Percentiles rank a stretch among this genome's conserved stretches.
Conservation (phyloP, 2,888 invertebrate genomes). For the Metacarcinus magister region DNA sequence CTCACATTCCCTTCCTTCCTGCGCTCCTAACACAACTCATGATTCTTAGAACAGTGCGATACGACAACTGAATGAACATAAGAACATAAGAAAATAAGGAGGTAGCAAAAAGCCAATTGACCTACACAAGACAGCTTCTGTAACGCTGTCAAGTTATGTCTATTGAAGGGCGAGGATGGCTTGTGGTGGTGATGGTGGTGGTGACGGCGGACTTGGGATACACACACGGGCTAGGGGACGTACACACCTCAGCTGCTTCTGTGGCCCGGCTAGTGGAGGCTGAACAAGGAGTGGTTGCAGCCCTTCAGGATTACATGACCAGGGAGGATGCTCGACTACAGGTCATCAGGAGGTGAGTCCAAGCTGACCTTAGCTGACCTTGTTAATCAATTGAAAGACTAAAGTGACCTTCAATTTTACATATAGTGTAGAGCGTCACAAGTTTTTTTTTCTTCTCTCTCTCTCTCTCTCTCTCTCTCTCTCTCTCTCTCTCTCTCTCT, state of each 20-base stretch:
- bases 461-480: too few relatives aligned
- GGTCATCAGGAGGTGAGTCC: slow-evolving; percentile 65
- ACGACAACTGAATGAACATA: background rate
- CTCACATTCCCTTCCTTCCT: background rate
- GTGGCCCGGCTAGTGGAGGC: slow-evolving; percentile 74
- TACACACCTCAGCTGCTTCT: slow-evolving; percentile 77
- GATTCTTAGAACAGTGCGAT: background rate
- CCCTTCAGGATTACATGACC: slow-evolving; percentile 72
- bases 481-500: too few relatives aligned
- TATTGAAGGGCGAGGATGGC: background rate
- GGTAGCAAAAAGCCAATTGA: too few relatives aligned
- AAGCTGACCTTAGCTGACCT: background rate
- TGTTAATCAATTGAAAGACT: background rate
- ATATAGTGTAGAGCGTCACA: too few relatives aligned
- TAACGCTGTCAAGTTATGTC: background rate
- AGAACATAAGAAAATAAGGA: too few relatives aligned
- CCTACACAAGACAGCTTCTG: too few relatives aligned
- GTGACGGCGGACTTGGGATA: background rate
- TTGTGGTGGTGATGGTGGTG: background rate
- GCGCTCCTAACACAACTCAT: background rate
- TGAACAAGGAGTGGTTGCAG: slow-evolving; percentile 64
- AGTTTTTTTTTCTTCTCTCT: too few relatives aligned
- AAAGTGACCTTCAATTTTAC: background rate
- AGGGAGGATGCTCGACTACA: slow-evolving; percentile 67
- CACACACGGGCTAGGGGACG: slow-evolving; percentile 71